Evolutionary conservation across 1,140 invertebrate genomes (phyloP), one percentile per base, ranked within the genome.

Genomic region (Parapsyche elsis): DNA sequence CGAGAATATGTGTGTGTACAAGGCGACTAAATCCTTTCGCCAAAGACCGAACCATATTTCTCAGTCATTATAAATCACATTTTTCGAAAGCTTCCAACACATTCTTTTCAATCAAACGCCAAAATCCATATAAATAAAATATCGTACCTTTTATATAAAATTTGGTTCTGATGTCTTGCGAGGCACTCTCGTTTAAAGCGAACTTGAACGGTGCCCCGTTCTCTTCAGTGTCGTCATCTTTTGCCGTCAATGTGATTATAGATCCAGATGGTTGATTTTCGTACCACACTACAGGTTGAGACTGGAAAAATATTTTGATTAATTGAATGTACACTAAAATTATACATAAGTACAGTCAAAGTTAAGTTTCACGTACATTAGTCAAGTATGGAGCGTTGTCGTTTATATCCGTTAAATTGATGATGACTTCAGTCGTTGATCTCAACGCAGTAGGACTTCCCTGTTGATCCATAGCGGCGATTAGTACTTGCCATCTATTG

Each of bases 361-460:
- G 10, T 46, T 23, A 38, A 57, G 5, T n/a, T 57, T 53, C 7
- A 89, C 91, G 91, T 88, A 92, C 91, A 84, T 95, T 94, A 79
- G 94, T 92, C 71, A 98, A 88, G 85, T 93, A 94, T 0, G 96
- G 96, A 0, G 94, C 94, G 87, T 97, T 97, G 84, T 98, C 96
- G 85, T 97, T 98, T 76, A 97, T 95, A 84, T 97, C 96, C 1
- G 90, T 91, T 0, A 97, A 86, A 44, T 91, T 92, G 49, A 97
- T 93, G 21, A 92, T 92, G 0, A 98, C 92, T 85, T 93, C 92
- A 0, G 92, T 92, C 0, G 91, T 91, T 0, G 88, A 89, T 10
- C 89, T 88, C 9, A 94, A 86, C 14, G 92, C 92, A 16, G 87
- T 92, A 46, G 87, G 90, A 78, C 85, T 90, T 0, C 93, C 94